Evolutionary conservation across 2,797 vertebrate species (phyloP).

Genomic region (Scolopax bukidnonensis): DNA sequence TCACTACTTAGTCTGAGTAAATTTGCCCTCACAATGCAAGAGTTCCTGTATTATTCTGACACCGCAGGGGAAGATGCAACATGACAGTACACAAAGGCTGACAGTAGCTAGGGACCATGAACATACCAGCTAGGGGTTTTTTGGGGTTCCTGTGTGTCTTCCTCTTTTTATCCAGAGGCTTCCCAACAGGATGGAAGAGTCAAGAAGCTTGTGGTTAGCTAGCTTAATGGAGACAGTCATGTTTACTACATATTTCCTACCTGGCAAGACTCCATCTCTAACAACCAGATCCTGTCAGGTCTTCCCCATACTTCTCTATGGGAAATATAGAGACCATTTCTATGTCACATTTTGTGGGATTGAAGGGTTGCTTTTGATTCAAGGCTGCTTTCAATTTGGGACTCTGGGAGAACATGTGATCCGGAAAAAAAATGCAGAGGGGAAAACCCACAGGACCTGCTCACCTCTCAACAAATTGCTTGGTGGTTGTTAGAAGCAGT

Average conservation of each 20-base stretch:
- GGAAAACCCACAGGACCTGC: not conserved
- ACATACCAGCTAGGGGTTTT: not conserved
- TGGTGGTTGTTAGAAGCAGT: not conserved
- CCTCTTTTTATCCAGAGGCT: not conserved
- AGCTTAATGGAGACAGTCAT: not conserved
- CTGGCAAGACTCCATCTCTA: rapidly evolving
- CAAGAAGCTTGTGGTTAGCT: not conserved
- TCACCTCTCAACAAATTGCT: not conserved
- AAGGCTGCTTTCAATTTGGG: not conserved
- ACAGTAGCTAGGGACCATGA: not conserved
- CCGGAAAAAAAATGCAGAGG: not conserved
- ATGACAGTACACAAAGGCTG: not conserved
- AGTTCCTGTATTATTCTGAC: not conserved
- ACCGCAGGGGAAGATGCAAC: not conserved
- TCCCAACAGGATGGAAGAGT: not conserved
- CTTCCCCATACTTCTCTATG: not conserved
- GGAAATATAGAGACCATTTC: not conserved
- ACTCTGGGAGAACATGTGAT: not conserved
- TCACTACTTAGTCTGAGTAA: not conserved
- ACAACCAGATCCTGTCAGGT: not conserved
- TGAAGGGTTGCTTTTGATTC: not conserved
- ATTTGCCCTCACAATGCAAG: not conserved
- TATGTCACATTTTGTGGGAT: not conserved
- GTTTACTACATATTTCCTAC: not conserved
- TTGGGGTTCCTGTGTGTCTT: not conserved